phyloP scores from a whole-genome alignment of 2,888 invertebrate species.

The Drosophila kambysellisi region DNA sequence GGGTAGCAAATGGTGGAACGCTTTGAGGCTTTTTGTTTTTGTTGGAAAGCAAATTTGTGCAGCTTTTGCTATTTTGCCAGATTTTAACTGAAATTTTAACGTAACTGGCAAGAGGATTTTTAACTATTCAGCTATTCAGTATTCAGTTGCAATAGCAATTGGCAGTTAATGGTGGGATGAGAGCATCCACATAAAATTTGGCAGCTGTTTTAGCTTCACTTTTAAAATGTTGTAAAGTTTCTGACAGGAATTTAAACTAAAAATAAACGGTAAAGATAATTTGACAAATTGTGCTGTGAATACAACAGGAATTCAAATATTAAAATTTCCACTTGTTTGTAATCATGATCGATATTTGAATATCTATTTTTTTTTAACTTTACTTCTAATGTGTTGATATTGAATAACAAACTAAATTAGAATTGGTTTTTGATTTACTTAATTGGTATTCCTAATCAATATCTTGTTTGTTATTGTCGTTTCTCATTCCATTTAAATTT shows the following conservation, averaged over 20 bases:
- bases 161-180: slow-evolving; percentile 37
- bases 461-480: no score
- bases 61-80: slow-evolving; percentile 39
- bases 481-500: slow-evolving; percentile 10
- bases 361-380: neutral
- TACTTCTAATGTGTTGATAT: neutral
- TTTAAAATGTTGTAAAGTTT: slow-evolving; percentile 18
- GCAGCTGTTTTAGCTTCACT: slow-evolving; percentile 12
- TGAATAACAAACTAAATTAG: neutral
- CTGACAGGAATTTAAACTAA: slow-evolving; percentile 11
- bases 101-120: slow-evolving; percentile 29
- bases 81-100: slow-evolving; percentile 47
- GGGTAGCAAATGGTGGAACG: slow-evolving; percentile 11
- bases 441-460: neutral
- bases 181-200: slow-evolving; percentile 1
- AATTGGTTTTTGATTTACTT: neutral
- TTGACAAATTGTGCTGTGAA: neutral
- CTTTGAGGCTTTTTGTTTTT: slow-evolving; percentile 37
- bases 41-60: slow-evolving; percentile 32
- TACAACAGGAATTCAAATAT: neutral
- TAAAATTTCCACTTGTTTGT: no score
- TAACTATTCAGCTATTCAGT: slow-evolving; percentile 39
- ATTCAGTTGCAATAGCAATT: slow-evolving; percentile 53
- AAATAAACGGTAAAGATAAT: slow-evolving; percentile 6
- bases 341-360: neutral